Base-by-base conservation (phyloP, 2,888 invertebrate genomes). In the Thymelicus acteon region DNA sequence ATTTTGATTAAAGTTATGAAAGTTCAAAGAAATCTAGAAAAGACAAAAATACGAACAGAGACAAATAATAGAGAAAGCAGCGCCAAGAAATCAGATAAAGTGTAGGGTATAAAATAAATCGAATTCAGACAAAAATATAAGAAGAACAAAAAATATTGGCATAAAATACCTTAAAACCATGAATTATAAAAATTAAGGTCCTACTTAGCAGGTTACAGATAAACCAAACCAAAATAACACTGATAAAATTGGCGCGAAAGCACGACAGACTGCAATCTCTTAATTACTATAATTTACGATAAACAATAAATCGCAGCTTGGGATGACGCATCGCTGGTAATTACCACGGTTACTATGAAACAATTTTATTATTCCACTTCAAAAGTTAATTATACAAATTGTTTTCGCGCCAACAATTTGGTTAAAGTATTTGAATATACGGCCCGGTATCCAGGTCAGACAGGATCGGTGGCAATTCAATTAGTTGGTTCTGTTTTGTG, bases 311-410 rank as follows among this genome's bases (percentile, higher is more conserved):
- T 40, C 52, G 15, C 19, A 39, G 54, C 64, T 15, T 39, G 48
- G 63, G 39, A 63, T 63, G 63, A 63, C 63, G 63, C 49, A 63
- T 63, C 39, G 64, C 19, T 0, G 40, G 64, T 64, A 64, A 64
- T 62, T 62, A 48, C 39, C 40, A 40, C 40, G 40, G 40, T 54
- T 64, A 15, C 39, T 63, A 39, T 39, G 37, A 12, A 10, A 52
- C 57, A 57, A 57, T 57, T 57, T 57, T n/a, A 49, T 48, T 48
- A 52, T n/a, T 52, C 37, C 63, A 31, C 49, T 63, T 63, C 63
- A 52, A 63, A 63, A 63, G 63, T 63, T 63, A 63, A 63, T 63
- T 63, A 63, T 15, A 63, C 49, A 52, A 63, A 62, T 63, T 63
- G 52, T 63, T 10, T 63, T 39, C 37, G 40, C 52, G 63, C 49